Evolutionary conservation across 2,797 vertebrate genomes (phyloP), one percentile per base, ranked within the genome.

Genomic region (Ammospiza maritima): DNA sequence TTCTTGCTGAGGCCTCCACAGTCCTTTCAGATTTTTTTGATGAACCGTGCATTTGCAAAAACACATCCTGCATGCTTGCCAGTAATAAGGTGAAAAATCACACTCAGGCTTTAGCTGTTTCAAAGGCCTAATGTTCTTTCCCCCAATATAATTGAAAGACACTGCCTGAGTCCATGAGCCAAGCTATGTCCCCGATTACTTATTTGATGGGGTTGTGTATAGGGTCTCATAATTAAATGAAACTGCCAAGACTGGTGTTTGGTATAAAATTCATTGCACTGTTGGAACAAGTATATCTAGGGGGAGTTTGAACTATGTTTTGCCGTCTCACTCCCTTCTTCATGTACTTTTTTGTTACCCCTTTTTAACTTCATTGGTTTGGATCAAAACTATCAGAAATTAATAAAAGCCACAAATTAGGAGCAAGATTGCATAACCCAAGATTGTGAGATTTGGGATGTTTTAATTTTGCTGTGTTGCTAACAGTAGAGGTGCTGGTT

Each of bases 1-100:
- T 80, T 77, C 75, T 90, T 38, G 7, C 67, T 79, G 80, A 88
- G 48, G 34, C 19, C 20, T 84, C 21, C 36, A 81, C 8, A 21
- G 62, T 29, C 32, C 36, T 93, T 90, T 81, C 44, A 61, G 44
- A 67, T 91, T 84, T 88, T 73, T 94, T 79, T 78, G 16, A 66
- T 72, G 64, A 84, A 57, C 66, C 25, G 9, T 38, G 12, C 53
- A 25, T 95, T 94, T 81, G 40, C 53, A 76, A 79, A 93, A 95
- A 78, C 56, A 73, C 8, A 1, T 88, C 44, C 71, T 81, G 62
- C 17, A 66, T 90, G 36, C 73, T 81, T 78, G 73, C 80, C 85
- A 93, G 60, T 13, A 67, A 62, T 94, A 84, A 93, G n/a, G 83
- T 84, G 76, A 91, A 94, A 93, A 96, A 88, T 88, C 88, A 73